Base-by-base conservation (phyloP, 23 tunicate species). In the Botrylloides violaceus region DNA sequence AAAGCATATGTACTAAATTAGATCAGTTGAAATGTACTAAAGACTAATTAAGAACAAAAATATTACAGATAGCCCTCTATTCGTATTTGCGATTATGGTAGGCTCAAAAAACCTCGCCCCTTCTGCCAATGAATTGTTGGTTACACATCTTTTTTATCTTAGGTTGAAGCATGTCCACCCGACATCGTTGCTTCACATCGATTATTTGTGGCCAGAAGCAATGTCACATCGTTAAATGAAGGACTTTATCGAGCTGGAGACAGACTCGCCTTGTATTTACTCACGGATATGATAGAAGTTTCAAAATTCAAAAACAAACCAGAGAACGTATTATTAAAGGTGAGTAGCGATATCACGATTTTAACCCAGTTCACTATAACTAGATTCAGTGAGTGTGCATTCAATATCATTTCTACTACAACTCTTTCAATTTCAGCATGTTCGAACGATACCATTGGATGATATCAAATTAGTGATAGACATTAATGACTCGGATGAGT, bases 161-260 rank as follows among this genome's bases (percentile, higher is more conserved):
- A 90, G 97, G 97, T 90, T 26, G 86, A 80, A 35, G 74, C 71
- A 6, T 90, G 97, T 48, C 97, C 97, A 3, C 78, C 74, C 26
- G 90, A 79, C 59, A 64, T 90, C 19, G 79, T 90, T 12, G 78
- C 90, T 26, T 83, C 97, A 20, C 76, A 90, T 61, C 72, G 97
- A 3, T 24, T 49, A 37, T 90, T 83, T 62, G 49, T 90, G 15
- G 23, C 76, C 0, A 63, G 81, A 1, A 76, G 79, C 35, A 87
- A 90, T 34, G 97, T 83, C 4, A 56, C 82, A 3, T 77, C 97
- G 3, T 76, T 78, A 32, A 90, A 71, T 18, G 97, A 90, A 56
- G 97, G 89, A 9, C 66, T 90, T 29, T 90, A 90, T 59, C 32
- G 97, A 47, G 57, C 57, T 30, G 79, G 85, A 31, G 97, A 90